A percentile compares a stretch with the other conserved stretches of the same genome.
Evolutionary conservation across 1,140 invertebrate species (phyloP).

Genomic region (Semibalanus balanoides): DNA sequence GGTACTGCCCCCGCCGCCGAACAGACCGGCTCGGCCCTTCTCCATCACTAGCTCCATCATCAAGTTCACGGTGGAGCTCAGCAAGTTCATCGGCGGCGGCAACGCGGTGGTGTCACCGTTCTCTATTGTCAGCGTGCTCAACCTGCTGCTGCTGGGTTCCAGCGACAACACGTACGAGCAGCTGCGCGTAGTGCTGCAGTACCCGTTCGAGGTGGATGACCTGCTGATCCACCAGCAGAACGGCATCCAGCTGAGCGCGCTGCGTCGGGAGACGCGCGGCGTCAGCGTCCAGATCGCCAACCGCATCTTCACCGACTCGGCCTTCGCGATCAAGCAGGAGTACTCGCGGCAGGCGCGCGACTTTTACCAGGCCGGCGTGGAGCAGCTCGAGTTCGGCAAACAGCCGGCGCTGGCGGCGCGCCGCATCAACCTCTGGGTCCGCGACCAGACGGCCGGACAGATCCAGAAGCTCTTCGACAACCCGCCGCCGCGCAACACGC

Average conservation of each 20-base stretch:
- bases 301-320: conserved; percentile 14
- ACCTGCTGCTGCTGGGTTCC: conserved; percentile 39
- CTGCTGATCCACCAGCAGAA: conserved; percentile 12
- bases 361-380: conserved; percentile 46
- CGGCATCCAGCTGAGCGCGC: conserved; percentile 8
- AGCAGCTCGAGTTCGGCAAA: conserved; percentile 44
- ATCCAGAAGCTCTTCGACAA: conserved; percentile 40
- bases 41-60: background rate
- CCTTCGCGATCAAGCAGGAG: conserved; percentile 6
- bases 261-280: background rate
- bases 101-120: conserved; percentile 66
- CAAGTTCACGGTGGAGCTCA: background rate
- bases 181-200: conserved; percentile 21
- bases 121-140: conserved; percentile 56
- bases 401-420: conserved; percentile 32
- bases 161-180: conserved; percentile 22
- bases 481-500: conserved; percentile 34
- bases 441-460: conserved; percentile 48
- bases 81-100: conserved; percentile 16
- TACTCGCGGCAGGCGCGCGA: conserved; percentile 19
- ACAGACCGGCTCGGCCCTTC: background rate
- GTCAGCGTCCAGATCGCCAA: conserved; percentile 14
- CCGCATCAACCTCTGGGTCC: conserved; percentile 56
- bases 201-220: conserved; percentile 11
- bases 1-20: too few species aligned